Conservation (phyloP, 2,888 invertebrate genomes). For the Glyphotaelius pellucidus region DNA sequence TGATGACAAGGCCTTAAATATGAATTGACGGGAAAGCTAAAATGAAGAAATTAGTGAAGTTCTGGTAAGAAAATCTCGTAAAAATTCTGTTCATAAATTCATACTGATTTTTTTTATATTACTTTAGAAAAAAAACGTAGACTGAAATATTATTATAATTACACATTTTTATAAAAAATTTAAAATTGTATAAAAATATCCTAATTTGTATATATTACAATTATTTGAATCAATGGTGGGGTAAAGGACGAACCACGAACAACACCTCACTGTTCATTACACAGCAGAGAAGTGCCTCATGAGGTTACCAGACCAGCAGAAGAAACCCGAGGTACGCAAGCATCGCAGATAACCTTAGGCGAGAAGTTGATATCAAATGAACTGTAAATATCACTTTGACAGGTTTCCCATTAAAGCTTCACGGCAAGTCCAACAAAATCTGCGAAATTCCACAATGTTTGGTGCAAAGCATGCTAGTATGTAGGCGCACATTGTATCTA, state of each 20-base stretch:
- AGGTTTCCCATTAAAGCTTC: neutral
- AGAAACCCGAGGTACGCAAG: neutral
- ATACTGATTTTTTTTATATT: constrained; percentile 21
- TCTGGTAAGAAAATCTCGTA: neutral
- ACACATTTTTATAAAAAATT: constrained; percentile 8
- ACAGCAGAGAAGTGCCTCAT: neutral
- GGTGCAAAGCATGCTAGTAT: neutral
- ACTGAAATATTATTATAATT: constrained; percentile 7
- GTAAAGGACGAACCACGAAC: neutral
- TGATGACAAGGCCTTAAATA: neutral
- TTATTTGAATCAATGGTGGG: neutral
- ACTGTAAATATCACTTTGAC: neutral
- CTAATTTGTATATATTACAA: constrained; percentile 34
- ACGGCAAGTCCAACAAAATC: neutral
- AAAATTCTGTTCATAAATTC: constrained; percentile 11
- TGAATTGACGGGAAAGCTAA: neutral
- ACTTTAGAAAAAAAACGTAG: neutral
- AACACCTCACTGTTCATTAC: neutral
- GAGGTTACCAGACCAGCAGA: neutral
- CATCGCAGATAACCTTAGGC: neutral
- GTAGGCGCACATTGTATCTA: neutral
- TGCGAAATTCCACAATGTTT: neutral
- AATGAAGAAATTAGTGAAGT: constrained; percentile 3
- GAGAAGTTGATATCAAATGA: neutral
- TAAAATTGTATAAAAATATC: constrained; percentile 37